Evolutionary conservation across 2,888 invertebrate species (phyloP).

Genomic region (Philereme vetulata): DNA sequence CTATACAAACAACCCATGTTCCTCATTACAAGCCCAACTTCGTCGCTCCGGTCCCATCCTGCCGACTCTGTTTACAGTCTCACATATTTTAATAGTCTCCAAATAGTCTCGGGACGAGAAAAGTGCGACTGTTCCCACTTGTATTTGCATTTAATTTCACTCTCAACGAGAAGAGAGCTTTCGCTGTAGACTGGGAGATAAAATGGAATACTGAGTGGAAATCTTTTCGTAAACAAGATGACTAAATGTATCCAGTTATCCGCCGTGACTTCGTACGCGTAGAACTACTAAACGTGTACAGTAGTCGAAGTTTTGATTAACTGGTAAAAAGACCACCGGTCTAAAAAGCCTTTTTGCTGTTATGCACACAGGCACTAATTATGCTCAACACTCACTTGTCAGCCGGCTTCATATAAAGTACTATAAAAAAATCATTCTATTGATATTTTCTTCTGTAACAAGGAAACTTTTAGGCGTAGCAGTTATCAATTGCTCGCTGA

Average conservation of each 20-base stretch:
- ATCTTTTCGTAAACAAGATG: neutral
- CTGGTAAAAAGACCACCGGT: no score
- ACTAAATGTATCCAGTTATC: neutral
- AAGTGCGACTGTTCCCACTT: slow-evolving; percentile 26
- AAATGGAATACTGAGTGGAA: slow-evolving; percentile 17
- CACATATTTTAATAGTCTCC: slow-evolving; percentile 34
- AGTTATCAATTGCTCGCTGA: no score
- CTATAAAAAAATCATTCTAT: no score
- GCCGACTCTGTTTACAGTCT: slow-evolving; percentile 32
- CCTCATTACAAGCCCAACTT: slow-evolving; percentile 15
- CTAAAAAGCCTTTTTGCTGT: no score
- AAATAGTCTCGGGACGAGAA: slow-evolving; percentile 37
- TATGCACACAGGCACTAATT: no score
- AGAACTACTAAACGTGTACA: no score
- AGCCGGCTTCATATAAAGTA: no score
- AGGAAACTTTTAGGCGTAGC: no score
- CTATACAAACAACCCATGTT: neutral
- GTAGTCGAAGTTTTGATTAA: no score
- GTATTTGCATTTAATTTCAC: slow-evolving; percentile 40
- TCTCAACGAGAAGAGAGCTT: slow-evolving; percentile 21
- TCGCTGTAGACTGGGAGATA: slow-evolving; percentile 12
- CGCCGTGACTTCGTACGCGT: no score
- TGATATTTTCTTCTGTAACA: no score
- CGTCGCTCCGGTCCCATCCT: slow-evolving; percentile 1
- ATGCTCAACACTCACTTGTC: no score